Base-by-base conservation (phyloP, 1,140 invertebrate genomes). In the Leptinotarsa undecemlineata region DNA sequence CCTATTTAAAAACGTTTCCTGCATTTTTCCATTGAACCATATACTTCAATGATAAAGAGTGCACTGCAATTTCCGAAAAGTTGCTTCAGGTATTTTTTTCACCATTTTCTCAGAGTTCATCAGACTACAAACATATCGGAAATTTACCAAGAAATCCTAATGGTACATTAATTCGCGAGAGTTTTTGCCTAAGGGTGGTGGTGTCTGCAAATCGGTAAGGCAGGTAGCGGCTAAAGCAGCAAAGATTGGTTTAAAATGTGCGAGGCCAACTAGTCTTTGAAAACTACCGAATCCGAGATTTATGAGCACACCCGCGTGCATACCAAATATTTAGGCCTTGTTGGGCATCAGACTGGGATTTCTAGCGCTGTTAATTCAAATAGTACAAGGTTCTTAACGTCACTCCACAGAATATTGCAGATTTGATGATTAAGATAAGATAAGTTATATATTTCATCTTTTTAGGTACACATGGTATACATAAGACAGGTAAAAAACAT, bases 271-370 rank as follows among this genome's bases (percentile, higher is more conserved):
- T 57, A 8, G 51, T 57, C 51, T 57, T 57, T 57, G 51, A n/a
- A 57, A 57, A 57, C 51, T 57, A 57, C 51, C 51, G 51, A 57
- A 57, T 57, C 14, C 51, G 51, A 57, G 51, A 57, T 57, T 57
- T 57, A 57, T 57, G 51, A 19, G 51, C 51, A 57, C 15, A 57
- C 51, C n/a, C 51, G 51, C 51, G 51, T n/a, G 51, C 51, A 57
- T 57, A n/a, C n/a, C 51, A 57, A 57, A 19, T 57, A 57, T 57
- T 57, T 57, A 15, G 51, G 51, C 51, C 15, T 15, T 57, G 15
- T 57, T 57, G 6, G 51, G 51, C 51, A 57, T 14, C 17, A 4
- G 51, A 19, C n/a, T 17, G 17, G 51, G 51, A 15, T 19, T 17
- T 19, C 51, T 57, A 57, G 51, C 51, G 51, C 51, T 57, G n/a